Evolutionary conservation across 2,113 vertebrate species (phyloP), one percentile per base, ranked within the genome.

Genomic region (Macrotus californicus): DNA sequence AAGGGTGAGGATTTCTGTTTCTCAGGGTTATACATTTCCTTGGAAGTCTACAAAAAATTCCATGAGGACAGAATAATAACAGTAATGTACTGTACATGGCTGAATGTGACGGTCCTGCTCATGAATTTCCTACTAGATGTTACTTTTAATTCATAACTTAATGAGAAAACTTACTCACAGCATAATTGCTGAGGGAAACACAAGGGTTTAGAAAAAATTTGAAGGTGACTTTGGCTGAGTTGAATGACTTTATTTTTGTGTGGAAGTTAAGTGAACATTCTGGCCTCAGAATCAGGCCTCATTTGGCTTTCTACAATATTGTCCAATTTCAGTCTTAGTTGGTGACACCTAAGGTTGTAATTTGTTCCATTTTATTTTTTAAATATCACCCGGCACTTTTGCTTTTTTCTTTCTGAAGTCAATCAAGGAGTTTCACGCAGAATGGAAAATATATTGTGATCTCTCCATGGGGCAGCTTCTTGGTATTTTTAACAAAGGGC

Each of bases 401-500:
- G 59, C 22, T n/a, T 72, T 6, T 56, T 94, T 75, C 22, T 82
- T 81, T 76, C 31, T n/a, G 13, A 92, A 79, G 19, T 72, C 66
- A 93, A 64, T 12, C 15, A 56, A 59, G 29, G 3, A 79, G 41
- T 87, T 93, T 66, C 22, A 75, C 11, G 54, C 13, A 89, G 29
- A 92, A 88, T 72, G 36, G 13, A 50, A 48, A 96, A 85, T 46
- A 18, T 39, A 95, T 56, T 56, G 56, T 39, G 76, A 41, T 87
- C 56, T 52, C 86, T 48, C 54, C 0, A 3, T n/a, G 36, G 13
- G 26, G 50, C 80, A 48, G 29, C 52, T 93, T 80, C 29, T 90
- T 93, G 59, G 29, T 72, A 64, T 90, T 75, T 83, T 77, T 94
- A 92, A 79, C 31, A 89, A 87, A 96, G 24, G 22, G 24, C 87